Evolutionary conservation across 2,888 invertebrate genomes (phyloP).

Genomic region (Ophion ellenae): DNA sequence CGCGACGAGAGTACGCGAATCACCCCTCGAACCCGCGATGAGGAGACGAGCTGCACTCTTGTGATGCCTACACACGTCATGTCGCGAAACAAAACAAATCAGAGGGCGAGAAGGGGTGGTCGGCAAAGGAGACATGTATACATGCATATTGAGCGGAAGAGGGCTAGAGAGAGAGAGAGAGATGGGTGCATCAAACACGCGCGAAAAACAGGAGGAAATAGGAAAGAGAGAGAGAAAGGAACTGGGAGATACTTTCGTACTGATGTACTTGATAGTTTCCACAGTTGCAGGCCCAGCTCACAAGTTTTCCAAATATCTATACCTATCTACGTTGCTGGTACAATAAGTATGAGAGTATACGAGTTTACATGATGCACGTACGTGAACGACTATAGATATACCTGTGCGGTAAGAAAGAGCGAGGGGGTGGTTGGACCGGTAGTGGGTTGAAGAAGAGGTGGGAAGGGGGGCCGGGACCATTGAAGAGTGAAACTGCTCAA

Average conservation of each 20-base stretch:
- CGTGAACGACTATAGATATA: constrained; percentile 17
- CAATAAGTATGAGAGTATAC: neutral
- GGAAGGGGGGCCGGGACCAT: constrained; percentile 78
- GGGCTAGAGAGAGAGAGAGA: constrained; percentile 29
- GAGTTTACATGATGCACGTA: constrained; percentile 13
- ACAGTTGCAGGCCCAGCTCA: constrained; percentile 15
- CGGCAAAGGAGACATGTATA: constrained; percentile 1
- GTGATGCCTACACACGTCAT: constrained; percentile 61
- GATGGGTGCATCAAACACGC: constrained; percentile 52
- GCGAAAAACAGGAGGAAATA: constrained; percentile 52
- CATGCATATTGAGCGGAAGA: constrained; percentile 11
- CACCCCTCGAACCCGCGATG: constrained; percentile 60
- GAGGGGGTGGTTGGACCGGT: constrained; percentile 68
- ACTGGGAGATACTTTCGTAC: constrained; percentile 36
- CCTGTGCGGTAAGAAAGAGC: constrained; percentile 39
- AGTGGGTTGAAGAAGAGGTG: constrained; percentile 72
- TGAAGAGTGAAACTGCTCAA: constrained; percentile 83
- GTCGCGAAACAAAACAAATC: constrained; percentile 61
- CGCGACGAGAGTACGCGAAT: constrained; percentile 76
- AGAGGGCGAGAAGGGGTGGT: constrained; percentile 54
- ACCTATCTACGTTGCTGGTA: neutral
- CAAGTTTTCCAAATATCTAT: constrained; percentile 37
- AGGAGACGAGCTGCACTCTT: constrained; percentile 53
- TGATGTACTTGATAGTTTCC: constrained; percentile 50
- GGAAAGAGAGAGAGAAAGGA: constrained; percentile 31